Percentiles rank a stretch among this genome's conserved stretches.
Conservation (phyloP, 2,888 invertebrate genomes). For the Gasteruption jaculator region DNA sequence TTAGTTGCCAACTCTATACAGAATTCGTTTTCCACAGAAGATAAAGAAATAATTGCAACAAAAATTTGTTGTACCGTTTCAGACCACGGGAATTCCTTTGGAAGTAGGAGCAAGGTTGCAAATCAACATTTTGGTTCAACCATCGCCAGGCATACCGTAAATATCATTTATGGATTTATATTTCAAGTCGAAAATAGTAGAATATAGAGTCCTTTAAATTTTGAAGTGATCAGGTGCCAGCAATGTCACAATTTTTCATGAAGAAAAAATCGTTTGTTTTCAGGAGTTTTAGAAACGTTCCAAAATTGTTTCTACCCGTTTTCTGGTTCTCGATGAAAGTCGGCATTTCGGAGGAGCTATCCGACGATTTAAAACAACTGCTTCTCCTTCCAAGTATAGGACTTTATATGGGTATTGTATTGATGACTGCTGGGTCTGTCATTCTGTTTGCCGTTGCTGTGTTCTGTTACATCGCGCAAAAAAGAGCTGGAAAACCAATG, state of each 20-base stretch:
- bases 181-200: too few species aligned
- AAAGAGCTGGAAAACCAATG: conserved; percentile 19
- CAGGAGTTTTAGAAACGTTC: conserved; percentile 66
- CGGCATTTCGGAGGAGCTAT: conserved; percentile 57
- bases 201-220: too few species aligned
- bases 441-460: conserved; percentile 30
- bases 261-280: too few species aligned
- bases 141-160: conserved; percentile 64
- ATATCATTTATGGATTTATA: too few species aligned
- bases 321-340: conserved; percentile 76
- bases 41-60: background rate
- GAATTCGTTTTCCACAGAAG: too few species aligned
- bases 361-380: conserved; percentile 55
- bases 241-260: too few species aligned
- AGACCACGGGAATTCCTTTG: conserved; percentile 71
- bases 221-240: too few species aligned
- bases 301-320: conserved; percentile 67
- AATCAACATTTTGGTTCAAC: conserved; percentile 70
- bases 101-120: conserved; percentile 76
- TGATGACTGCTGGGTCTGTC: conserved; percentile 49
- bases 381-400: conserved; percentile 56
- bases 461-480: conserved; percentile 30
- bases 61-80: conserved; percentile 38
- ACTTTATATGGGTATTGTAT: conserved; percentile 53
- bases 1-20: too few species aligned